phyloP scores from a whole-genome alignment of 2,888 invertebrate species.

The Acleris literana region DNA sequence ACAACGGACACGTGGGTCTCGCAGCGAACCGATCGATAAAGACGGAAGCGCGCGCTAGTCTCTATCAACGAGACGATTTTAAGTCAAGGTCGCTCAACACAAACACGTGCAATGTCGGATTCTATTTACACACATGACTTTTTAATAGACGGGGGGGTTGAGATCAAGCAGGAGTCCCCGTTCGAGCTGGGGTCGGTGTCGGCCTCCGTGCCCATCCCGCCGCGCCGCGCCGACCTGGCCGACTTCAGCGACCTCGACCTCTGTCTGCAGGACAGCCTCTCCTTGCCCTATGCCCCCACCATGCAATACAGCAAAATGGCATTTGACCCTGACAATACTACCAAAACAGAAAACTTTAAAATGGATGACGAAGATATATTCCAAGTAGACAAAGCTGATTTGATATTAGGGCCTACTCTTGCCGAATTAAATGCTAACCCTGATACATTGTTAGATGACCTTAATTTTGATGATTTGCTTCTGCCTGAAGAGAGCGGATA shows the following conservation, averaged over 20 bases:
- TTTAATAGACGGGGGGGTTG: conserved; percentile 84
- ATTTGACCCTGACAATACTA: conserved; percentile 69
- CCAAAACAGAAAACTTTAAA: conserved; percentile 86
- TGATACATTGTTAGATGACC: conserved; percentile 91
- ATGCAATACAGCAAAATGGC: conserved; percentile 71
- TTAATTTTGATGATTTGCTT: conserved; percentile 93
- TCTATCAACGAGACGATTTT: conserved; percentile 78
- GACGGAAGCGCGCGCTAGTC: conserved; percentile 79
- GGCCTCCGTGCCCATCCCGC: conserved; percentile 87
- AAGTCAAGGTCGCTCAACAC: conserved; percentile 77
- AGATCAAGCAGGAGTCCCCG: conserved; percentile 85
- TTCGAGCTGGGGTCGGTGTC: conserved; percentile 76
- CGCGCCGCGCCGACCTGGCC: conserved; percentile 72
- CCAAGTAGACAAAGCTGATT: conserved; percentile 93
- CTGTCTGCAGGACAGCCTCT: conserved; percentile 78
- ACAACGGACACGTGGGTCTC: conserved; percentile 76
- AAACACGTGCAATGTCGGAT: conserved; percentile 86
- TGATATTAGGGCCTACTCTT: conserved; percentile 92
- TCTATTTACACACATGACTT: conserved; percentile 85
- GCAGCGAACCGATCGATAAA: conserved; percentile 76
- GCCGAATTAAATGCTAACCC: conserved; percentile 94
- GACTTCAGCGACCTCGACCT: conserved; percentile 84
- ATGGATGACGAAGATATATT: conserved; percentile 96
- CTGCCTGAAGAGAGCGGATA: conserved; percentile 88
- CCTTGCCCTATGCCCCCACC: conserved; percentile 66